A percentile compares a stretch with the other conserved stretches of the same genome.
phyloP scores from a whole-genome alignment of 92 coral and sea anemone genomes.

The Ricordea florida region DNA sequence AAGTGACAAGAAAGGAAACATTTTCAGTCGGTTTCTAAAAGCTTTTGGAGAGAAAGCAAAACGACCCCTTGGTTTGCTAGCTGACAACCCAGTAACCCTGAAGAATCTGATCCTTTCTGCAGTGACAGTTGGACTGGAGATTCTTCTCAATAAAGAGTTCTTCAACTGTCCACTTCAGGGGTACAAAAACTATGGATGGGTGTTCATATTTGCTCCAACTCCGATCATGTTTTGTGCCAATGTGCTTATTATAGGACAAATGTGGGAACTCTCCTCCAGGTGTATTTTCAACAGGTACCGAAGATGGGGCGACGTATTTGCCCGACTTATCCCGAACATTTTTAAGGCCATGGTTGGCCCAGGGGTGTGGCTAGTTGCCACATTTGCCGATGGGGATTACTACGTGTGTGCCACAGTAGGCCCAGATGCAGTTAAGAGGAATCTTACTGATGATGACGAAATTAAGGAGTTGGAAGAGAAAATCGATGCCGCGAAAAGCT shows the following conservation, averaged over 20 bases:
- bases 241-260: constrained; percentile 5
- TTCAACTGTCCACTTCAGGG: constrained; percentile 31
- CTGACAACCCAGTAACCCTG: constrained; percentile 26
- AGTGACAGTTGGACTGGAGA: constrained; percentile 11
- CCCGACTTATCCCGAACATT: not conserved
- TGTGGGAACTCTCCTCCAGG: constrained; percentile 17
- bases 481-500: constrained; percentile 12
- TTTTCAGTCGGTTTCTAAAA: too few relatives aligned
- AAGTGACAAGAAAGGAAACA: too few relatives aligned
- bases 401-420: constrained; percentile 23
- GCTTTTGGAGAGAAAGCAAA: too few relatives aligned
- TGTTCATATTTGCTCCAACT: constrained; percentile 29
- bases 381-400: constrained; percentile 5
- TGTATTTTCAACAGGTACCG: not conserved
- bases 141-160: not conserved
- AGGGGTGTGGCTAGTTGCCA: constrained; percentile 21
- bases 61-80: not conserved
- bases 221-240: constrained; percentile 11
- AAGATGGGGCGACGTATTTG: not conserved
- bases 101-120: constrained; percentile 27
- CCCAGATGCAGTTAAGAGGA: constrained; percentile 16
- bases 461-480: constrained; percentile 1
- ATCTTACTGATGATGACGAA: constrained; percentile 9
- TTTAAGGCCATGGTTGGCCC: constrained; percentile 24
- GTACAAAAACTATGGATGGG: constrained; percentile 9